Conservation (phyloP, 2,888 invertebrate species). For the Oxycera nigricornis region DNA sequence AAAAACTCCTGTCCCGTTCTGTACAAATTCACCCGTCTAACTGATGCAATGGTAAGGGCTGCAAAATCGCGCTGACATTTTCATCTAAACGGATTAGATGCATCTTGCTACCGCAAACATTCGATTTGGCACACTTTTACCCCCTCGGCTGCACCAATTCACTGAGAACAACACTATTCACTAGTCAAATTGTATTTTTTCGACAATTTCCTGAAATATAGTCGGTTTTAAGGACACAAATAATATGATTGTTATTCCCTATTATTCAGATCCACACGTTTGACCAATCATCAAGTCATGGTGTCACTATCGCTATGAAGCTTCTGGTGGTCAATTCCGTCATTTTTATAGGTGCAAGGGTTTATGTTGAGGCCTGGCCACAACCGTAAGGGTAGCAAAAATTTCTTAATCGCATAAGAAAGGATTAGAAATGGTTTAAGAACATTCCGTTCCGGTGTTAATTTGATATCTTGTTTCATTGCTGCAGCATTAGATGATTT, state of each 20-base stretch:
- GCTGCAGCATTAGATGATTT: no score
- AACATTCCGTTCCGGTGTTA: background rate
- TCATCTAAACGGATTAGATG: background rate
- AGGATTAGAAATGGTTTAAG: constrained; percentile 16
- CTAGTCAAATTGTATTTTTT: background rate
- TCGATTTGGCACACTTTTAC: background rate
- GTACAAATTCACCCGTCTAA: constrained; percentile 7
- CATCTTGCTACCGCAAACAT: background rate
- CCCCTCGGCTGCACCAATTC: background rate
- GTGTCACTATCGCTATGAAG: constrained; percentile 11
- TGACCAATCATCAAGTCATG: background rate
- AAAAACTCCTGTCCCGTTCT: background rate
- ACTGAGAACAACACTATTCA: background rate
- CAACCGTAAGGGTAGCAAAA: background rate
- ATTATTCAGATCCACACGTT: background rate
- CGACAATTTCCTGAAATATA: background rate
- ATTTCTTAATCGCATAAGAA: constrained; percentile 21
- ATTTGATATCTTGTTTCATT: no score
- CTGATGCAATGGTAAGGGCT: constrained; percentile 26
- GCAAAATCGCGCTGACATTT: constrained; percentile 6
- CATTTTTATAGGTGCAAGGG: constrained; percentile 32
- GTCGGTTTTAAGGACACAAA: background rate
- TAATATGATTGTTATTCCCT: background rate
- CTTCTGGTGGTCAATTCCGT: background rate
- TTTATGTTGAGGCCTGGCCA: background rate